A percentile compares a stretch with the other conserved stretches of the same genome.
These are phyloP conservation scores for Calyptomena viridis DNA, from an alignment of 2,113 vertebrate species.

Conservation along the genomic window DNA sequence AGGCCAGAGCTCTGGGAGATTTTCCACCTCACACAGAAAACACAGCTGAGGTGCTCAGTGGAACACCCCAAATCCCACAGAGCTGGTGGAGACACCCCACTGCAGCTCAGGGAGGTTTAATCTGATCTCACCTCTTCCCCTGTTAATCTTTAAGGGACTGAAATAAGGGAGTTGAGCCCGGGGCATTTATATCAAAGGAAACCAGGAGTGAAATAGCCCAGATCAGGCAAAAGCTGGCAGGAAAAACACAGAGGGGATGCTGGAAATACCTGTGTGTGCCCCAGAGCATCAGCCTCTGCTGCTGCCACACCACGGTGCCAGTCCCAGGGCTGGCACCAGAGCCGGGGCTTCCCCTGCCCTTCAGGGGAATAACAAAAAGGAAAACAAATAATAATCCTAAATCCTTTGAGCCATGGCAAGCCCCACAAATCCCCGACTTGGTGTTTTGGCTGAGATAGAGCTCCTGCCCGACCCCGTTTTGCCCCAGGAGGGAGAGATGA, in stretches of 20 bases:
- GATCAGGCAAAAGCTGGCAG: background rate
- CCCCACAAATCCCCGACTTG: background rate
- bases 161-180: background rate
- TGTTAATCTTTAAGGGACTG: background rate
- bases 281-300: background rate
- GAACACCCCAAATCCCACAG: rapidly evolving
- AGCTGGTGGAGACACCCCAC: background rate
- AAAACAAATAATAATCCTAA: background rate
- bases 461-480: background rate
- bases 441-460: background rate
- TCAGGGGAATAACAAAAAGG: background rate
- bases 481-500: background rate
- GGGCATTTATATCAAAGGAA: background rate
- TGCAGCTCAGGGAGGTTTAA: background rate
- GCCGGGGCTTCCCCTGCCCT: background rate
- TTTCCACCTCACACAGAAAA: background rate
- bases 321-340: rapidly evolving
- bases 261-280: background rate
- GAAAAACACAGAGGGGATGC: background rate
- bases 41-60: background rate
- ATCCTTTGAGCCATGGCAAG: background rate
- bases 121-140: background rate
- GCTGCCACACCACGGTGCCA: background rate
- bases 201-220: background rate
- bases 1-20: background rate